Conservation (phyloP, 2,888 invertebrate species). For the Drosophila borealis region DNA sequence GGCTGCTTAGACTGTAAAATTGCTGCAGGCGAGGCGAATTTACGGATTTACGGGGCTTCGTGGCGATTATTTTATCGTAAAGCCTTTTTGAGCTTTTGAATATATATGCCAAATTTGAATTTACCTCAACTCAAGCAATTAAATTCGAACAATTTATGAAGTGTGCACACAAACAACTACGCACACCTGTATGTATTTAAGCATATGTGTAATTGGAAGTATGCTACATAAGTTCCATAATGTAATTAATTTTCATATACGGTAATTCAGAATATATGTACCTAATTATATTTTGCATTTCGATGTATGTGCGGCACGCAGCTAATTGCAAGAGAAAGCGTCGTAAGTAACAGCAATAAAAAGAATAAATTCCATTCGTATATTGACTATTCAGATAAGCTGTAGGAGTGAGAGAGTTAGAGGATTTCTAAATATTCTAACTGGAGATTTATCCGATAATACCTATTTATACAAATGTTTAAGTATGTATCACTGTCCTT, state of each 20-base stretch:
- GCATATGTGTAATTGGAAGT: neutral
- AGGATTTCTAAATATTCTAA: no score
- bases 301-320: no score
- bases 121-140: conserved; percentile 30
- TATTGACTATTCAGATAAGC: no score
- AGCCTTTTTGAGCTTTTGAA: conserved; percentile 9
- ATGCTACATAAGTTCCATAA: neutral
- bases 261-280: no score
- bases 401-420: no score
- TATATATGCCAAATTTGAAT: conserved; percentile 26
- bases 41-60: conserved; percentile 20
- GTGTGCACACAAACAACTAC: neutral
- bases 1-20: conserved; percentile 38
- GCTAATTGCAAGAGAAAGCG: no score
- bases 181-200: neutral
- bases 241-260: no score
- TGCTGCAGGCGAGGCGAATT: conserved; percentile 34
- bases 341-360: no score
- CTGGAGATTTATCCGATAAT: no score
- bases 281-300: no score
- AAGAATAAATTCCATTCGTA: no score
- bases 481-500: neutral
- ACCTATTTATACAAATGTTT: no score
- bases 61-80: conserved; percentile 31
- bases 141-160: conserved; percentile 11